These are phyloP conservation scores for Ophion ellenae DNA, from an alignment of 2,888 invertebrate genomes.

Conservation along the genomic window DNA sequence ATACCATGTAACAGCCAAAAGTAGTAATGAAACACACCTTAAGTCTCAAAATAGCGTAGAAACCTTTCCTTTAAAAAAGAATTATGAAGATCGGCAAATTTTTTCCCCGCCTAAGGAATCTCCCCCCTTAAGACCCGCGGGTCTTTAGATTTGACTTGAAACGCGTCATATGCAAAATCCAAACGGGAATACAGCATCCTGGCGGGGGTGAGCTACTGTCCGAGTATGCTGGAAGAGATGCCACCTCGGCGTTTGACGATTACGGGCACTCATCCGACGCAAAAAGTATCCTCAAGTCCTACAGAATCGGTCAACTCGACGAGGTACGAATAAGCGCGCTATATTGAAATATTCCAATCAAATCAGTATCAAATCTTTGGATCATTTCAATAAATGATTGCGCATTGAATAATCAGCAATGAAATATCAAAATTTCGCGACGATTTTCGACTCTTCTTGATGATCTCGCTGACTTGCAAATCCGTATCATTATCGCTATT, in stretches of 20 bases:
- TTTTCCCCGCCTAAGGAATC: background rate
- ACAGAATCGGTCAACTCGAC: slow-evolving; percentile 88
- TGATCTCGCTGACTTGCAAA: background rate
- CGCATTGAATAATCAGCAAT: background rate
- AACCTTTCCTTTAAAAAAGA: too few relatives aligned
- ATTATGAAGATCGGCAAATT: background rate
- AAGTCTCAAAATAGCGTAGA: too few relatives aligned
- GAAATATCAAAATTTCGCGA: background rate
- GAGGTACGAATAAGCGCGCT: slow-evolving; percentile 83
- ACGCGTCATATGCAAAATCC: slow-evolving; percentile 3
- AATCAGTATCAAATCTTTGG: background rate
- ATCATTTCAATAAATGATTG: background rate
- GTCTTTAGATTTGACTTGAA: slow-evolving; percentile 13
- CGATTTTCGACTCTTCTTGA: background rate
- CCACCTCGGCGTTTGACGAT: slow-evolving; percentile 87
- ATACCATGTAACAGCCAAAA: too few relatives aligned
- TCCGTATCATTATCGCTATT: background rate
- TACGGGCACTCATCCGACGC: slow-evolving; percentile 89
- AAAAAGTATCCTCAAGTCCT: slow-evolving; percentile 85
- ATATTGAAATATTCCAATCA: background rate
- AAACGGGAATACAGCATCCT: slow-evolving; percentile 86
- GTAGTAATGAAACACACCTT: too few relatives aligned
- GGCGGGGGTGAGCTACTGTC: slow-evolving; percentile 87
- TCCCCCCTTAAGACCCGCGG: background rate
- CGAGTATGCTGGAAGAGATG: slow-evolving; percentile 89